Base-by-base conservation (phyloP, 2,797 vertebrate genomes). In the Galago senegalensis region DNA sequence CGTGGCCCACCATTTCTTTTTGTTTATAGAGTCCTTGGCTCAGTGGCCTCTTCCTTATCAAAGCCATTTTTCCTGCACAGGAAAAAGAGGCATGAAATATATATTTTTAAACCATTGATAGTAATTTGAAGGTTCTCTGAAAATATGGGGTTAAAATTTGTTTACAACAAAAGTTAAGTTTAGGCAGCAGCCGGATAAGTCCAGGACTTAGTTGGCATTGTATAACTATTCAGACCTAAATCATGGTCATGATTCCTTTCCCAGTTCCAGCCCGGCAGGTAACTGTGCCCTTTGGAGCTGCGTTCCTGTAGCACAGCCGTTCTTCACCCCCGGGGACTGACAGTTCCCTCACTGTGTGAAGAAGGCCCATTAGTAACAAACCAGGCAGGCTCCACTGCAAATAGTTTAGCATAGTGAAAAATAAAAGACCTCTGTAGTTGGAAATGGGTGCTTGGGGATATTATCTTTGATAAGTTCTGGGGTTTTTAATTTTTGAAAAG, bases 401-500 rank as follows among this genome's bases (percentile, higher is more conserved):
- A 91, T 25, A 79, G 37, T 49, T 69, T 56, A 84, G 69, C 87
- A 17, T 25, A 53, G 5, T 76, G 31, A 56, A 46, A 65, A 94
- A 96, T 81, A 34, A 67, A 29, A 53, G 58, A 75, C 84, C 13
- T 94, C 37, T 69, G 14, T 87, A 49, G 92, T 67, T 93, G 81
- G 70, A 95, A 94, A 49, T 49, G 29, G n/a, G 65, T 80, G 72
- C 31, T 73, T 87, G 60, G 92, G 53, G 53, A 79, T 43, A 75
- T 8, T 79, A 46, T 43, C 60, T 86, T 58, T 91, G 75, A 89
- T 4, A 82, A 92, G 69, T 85, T 58, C 14, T 67, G 3, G 67
- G 11, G 69, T 87, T 95, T 79, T 56, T 34, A 56, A 40, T 94
- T 93, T 90, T 73, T 87, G 60, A 69, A 82, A 90, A 82, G 8